Percentiles rank a stretch among this genome's conserved stretches.
Conservation (phyloP, 2,888 invertebrate species). For the Phrixothrix hirtus region DNA sequence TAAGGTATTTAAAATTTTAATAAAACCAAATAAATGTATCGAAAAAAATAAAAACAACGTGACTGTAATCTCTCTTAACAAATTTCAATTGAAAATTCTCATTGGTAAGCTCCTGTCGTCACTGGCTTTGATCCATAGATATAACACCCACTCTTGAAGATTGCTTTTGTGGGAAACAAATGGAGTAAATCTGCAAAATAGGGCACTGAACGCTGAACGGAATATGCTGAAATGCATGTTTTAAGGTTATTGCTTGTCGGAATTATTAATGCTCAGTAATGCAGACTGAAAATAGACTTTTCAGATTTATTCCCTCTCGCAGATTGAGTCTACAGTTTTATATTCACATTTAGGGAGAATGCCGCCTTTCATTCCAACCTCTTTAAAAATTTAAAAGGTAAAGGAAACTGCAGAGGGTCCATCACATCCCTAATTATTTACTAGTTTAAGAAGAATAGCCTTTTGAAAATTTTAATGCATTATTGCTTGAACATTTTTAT, state of each 20-base stretch:
- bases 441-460: conserved; percentile 6
- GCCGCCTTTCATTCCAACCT: conserved; percentile 25
- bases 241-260: conserved; percentile 51
- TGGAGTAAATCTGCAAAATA: conserved; percentile 41
- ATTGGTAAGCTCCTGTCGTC: conserved; percentile 31
- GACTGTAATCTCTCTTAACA: not conserved
- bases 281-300: conserved; percentile 51
- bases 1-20: no score
- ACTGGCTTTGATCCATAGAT: conserved; percentile 34
- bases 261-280: conserved; percentile 52
- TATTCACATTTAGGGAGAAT: conserved; percentile 38
- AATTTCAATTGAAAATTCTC: conserved; percentile 30
- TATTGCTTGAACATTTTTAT: not conserved
- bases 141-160: conserved; percentile 40
- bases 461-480: conserved; percentile 1
- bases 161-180: conserved; percentile 41
- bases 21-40: not conserved
- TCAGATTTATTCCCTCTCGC: conserved; percentile 50
- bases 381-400: conserved; percentile 22
- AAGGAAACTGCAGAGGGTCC: conserved; percentile 16
- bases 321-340: conserved; percentile 47
- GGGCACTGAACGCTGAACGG: conserved; percentile 39
- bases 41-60: not conserved
- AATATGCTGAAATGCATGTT: conserved; percentile 51
- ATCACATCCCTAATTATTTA: conserved; percentile 16